phyloP scores from a whole-genome alignment of 2,797 vertebrate genomes.

The Chaenodraco wilsoni region DNA sequence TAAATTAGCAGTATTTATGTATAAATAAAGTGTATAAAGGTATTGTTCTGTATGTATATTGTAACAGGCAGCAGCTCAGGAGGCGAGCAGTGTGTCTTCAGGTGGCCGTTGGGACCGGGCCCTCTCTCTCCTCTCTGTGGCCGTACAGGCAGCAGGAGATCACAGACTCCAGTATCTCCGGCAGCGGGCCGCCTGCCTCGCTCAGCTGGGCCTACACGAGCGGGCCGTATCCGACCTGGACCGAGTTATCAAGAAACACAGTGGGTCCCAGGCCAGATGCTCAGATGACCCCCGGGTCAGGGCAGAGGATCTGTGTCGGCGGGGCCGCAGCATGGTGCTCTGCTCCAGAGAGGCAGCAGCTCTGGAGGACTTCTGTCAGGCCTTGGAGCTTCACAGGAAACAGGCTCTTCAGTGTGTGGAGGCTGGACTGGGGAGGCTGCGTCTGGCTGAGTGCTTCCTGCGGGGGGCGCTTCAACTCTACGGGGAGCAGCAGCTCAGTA shows the following conservation, averaged over 20 bases:
- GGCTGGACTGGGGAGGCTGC: constrained; percentile 73
- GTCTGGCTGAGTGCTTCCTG: constrained; percentile 81
- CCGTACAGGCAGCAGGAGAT: constrained; percentile 78
- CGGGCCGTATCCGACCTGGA: constrained; percentile 87
- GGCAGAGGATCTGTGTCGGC: constrained; percentile 86
- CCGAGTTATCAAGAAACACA: constrained; percentile 79
- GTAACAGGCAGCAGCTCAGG: constrained; percentile 86
- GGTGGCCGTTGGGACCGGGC: constrained; percentile 77
- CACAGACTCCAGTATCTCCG: constrained; percentile 80
- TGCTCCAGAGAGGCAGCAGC: constrained; percentile 81
- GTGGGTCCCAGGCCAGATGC: constrained; percentile 11
- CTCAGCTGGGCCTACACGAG: constrained; percentile 79
- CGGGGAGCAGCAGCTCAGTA: constrained; percentile 78
- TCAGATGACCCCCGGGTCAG: constrained; percentile 59
- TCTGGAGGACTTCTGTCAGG: constrained; percentile 84
- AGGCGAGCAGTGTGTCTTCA: constrained; percentile 82
- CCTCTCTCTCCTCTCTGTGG: constrained; percentile 86
- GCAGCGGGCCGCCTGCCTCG: constrained; percentile 86
- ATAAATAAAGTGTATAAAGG: neutral
- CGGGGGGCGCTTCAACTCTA: constrained; percentile 79
- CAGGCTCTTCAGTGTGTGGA: constrained; percentile 79
- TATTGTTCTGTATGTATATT: constrained; percentile 5
- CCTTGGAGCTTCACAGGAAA: constrained; percentile 83
- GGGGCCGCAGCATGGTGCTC: constrained; percentile 83
- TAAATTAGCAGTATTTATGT: neutral